phyloP scores from a whole-genome alignment of 2,888 invertebrate species.

The Pristionchus exspectatus region DNA sequence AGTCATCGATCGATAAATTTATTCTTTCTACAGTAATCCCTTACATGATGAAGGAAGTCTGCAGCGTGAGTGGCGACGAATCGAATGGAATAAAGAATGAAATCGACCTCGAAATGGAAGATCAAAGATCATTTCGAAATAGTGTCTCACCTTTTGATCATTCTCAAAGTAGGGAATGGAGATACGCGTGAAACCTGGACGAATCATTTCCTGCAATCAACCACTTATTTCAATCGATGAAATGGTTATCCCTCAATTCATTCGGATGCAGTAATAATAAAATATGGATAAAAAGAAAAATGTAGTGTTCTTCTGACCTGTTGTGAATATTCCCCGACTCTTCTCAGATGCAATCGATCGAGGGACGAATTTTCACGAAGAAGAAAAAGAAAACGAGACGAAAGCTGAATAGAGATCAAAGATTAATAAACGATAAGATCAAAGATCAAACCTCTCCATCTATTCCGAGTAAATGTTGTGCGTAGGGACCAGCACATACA shows the following conservation, averaged over 20 bases:
- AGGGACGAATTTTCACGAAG: conserved; percentile 83
- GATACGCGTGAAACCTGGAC: conserved; percentile 90
- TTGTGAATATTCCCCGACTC: conserved; percentile 81
- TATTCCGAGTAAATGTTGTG: conserved; percentile 90
- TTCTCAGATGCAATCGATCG: conserved; percentile 82
- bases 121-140: neutral
- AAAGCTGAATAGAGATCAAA: conserved; percentile 35
- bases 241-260: neutral
- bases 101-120: conserved; percentile 82
- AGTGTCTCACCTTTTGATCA: conserved; percentile 84
- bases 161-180: conserved; percentile 91
- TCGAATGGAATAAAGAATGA: conserved; percentile 85
- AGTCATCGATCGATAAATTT: neutral
- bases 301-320: conserved; percentile 32
- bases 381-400: conserved; percentile 43
- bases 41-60: conserved; percentile 86
- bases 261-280: neutral
- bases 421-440: neutral
- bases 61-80: conserved; percentile 92
- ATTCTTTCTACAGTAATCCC: neutral
- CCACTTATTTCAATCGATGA: neutral
- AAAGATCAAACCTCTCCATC: conserved; percentile 82
- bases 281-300: neutral
- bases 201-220: conserved; percentile 60
- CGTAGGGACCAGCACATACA: conserved; percentile 89